Evolutionary conservation across 2,113 vertebrate genomes (phyloP), one percentile per base, ranked within the genome.

Genomic region (Cyprinodon variegatus): DNA sequence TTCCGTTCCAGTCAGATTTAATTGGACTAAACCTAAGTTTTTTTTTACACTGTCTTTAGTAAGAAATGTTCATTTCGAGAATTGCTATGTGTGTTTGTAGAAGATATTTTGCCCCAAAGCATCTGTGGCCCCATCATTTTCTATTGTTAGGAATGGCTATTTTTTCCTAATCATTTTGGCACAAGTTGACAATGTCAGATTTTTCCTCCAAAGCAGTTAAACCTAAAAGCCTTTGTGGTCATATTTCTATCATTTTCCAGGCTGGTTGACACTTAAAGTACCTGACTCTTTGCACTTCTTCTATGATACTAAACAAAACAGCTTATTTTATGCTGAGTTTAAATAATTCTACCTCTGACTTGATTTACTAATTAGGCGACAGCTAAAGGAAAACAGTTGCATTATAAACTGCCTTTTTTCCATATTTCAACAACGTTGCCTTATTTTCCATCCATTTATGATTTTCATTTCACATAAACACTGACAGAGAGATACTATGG

Each of bases 11-110:
- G 45, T 48, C 29, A 6, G 14, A 48, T 48, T 67, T 48, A 8
- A 46, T 15, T 11, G 13, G 4, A 48, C 43, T 15, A 2, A 36
- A 20, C n/a, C 39, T 41, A 38, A 38, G 29, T 14, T 17, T 71
- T 5, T 5, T 63, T 10, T 29, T 29, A 29, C 45, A 41, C 0
- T 20, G 50, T 7, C 14, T 13, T 67, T 17, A 43, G 43, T 50
- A 62, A 48, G 37, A 65, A 82, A 63, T 46, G 11, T 45, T 50
- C 37, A n/a, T 41, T 45, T 9, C 57, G 9, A 68, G 20, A 17
- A n/a, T n/a, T 38, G 40, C 7, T 11, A 3, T 11, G 14, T 68
- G 10, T 57, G 17, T 53, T 53, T 53, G 15, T 53, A 7, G 48
- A 53, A 53, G 14, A 53, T 20, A 15, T 5, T 57, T 57, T 38